A percentile compares a stretch with the other conserved stretches of the same genome.
These are phyloP conservation scores for Geodia barretti DNA, from an alignment of 37 sponge, comb jelly and placozoan species.

Conservation along the genomic window DNA sequence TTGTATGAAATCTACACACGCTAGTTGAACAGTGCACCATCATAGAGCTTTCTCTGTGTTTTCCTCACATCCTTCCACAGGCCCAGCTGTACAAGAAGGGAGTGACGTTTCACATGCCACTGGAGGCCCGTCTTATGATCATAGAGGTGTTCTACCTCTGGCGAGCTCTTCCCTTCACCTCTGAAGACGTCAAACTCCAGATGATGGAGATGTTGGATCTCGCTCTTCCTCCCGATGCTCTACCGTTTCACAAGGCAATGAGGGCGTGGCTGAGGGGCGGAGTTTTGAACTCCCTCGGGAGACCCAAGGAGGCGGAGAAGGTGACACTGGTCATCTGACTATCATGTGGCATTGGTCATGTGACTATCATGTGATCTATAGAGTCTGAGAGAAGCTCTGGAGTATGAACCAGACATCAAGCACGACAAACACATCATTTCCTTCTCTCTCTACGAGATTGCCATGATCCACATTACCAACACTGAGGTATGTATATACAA, in stretches of 20 bases:
- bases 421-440: slow-evolving; percentile 85
- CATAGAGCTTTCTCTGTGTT: background rate
- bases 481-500: slow-evolving; percentile 46
- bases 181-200: slow-evolving; percentile 26
- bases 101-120: slow-evolving; percentile 29
- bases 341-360: background rate
- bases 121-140: slow-evolving; percentile 55
- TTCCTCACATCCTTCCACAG: slow-evolving; percentile 30
- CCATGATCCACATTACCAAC: slow-evolving; percentile 55
- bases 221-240: slow-evolving; percentile 36
- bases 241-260: slow-evolving; percentile 58
- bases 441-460: slow-evolving; percentile 81
- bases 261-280: slow-evolving; percentile 60
- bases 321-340: slow-evolving; percentile 7
- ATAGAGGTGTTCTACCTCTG: slow-evolving; percentile 87
- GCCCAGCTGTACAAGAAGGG: slow-evolving; percentile 57
- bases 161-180: slow-evolving; percentile 76
- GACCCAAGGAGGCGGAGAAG: slow-evolving; percentile 57
- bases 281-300: slow-evolving; percentile 30
- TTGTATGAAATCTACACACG: too few relatives aligned
- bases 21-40: too few relatives aligned
- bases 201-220: slow-evolving; percentile 54
- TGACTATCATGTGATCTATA: slow-evolving; percentile 10
- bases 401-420: slow-evolving; percentile 53
- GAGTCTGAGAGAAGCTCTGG: slow-evolving; percentile 49